Conservation (phyloP, 1,140 invertebrate species). For the Papilio polytes region DNA sequence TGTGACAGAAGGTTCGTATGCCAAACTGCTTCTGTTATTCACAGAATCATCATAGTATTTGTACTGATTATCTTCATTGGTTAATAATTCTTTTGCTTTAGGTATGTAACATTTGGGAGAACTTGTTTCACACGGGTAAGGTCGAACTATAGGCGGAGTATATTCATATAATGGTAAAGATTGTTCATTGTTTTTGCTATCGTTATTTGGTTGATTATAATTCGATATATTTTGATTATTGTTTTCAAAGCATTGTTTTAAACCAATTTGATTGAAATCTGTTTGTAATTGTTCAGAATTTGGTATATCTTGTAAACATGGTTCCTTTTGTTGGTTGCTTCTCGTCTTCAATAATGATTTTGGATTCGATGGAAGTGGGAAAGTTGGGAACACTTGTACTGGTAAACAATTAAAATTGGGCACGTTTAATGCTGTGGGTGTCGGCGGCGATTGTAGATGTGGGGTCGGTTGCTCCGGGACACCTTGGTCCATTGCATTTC, state of each 20-base stretch:
- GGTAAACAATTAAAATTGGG: slow-evolving; percentile 77
- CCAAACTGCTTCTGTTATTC: slow-evolving; percentile 12
- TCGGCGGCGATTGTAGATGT: slow-evolving; percentile 64
- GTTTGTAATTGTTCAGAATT: slow-evolving; percentile 17
- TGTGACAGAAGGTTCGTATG: slow-evolving; percentile 8
- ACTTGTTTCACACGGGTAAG: slow-evolving; percentile 37
- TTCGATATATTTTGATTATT: slow-evolving; percentile 43
- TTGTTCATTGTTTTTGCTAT: slow-evolving; percentile 52
- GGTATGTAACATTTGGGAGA: not conserved
- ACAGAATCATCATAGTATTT: not conserved
- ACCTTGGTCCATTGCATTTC: slow-evolving; percentile 87
- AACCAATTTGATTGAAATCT: not conserved
- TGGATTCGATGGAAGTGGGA: slow-evolving; percentile 79
- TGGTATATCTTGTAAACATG: slow-evolving; percentile 36
- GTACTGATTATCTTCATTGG: slow-evolving; percentile 14
- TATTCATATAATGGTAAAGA: slow-evolving; percentile 55
- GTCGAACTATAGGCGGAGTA: slow-evolving; percentile 37
- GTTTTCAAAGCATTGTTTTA: slow-evolving; percentile 38
- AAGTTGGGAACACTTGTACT: slow-evolving; percentile 80
- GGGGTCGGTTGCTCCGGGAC: slow-evolving; percentile 75
- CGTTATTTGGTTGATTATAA: slow-evolving; percentile 27
- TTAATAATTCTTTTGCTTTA: not conserved
- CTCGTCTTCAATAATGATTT: slow-evolving; percentile 77
- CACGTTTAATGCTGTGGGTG: slow-evolving; percentile 65
- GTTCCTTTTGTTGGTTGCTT: slow-evolving; percentile 62